Conservation (phyloP, 1,140 invertebrate species). For the Lepidurus arcticus region DNA sequence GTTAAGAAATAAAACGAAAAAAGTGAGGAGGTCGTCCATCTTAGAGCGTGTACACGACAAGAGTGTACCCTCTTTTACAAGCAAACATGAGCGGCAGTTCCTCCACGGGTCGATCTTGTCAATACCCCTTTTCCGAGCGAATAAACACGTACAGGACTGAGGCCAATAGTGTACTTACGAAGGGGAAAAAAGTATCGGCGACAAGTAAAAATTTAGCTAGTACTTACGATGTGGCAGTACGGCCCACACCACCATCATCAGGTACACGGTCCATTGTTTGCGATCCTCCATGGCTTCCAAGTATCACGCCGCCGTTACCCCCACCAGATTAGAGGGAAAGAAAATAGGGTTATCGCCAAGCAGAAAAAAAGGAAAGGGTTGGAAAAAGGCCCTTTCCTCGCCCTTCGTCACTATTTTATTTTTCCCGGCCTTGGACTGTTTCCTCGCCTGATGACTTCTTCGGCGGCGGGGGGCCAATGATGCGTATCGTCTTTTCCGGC, state of each 20-base stretch:
- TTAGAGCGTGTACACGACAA: no score
- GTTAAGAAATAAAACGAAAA: no score
- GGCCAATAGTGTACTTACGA: background rate
- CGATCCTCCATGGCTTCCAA: constrained; percentile 17
- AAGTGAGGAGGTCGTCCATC: no score
- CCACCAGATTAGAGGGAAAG: background rate
- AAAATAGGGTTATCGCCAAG: background rate
- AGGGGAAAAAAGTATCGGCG: background rate
- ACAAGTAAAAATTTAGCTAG: background rate
- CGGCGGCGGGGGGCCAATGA: background rate
- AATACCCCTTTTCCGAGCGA: no score
- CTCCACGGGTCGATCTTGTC: no score
- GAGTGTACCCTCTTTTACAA: no score
- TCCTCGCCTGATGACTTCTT: background rate
- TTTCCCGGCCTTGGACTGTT: background rate
- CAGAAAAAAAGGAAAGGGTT: background rate
- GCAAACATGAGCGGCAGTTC: no score
- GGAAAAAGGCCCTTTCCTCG: no score
- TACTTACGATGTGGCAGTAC: constrained; percentile 6
- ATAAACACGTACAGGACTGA: no score
- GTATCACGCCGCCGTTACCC: background rate
- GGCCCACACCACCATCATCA: constrained; percentile 1
- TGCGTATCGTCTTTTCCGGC: background rate
- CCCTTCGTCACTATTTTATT: no score
- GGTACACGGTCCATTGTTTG: constrained; percentile 17